Evolutionary conservation across 2,113 vertebrate genomes (phyloP).

Genomic region (Xerus inauris): DNA sequence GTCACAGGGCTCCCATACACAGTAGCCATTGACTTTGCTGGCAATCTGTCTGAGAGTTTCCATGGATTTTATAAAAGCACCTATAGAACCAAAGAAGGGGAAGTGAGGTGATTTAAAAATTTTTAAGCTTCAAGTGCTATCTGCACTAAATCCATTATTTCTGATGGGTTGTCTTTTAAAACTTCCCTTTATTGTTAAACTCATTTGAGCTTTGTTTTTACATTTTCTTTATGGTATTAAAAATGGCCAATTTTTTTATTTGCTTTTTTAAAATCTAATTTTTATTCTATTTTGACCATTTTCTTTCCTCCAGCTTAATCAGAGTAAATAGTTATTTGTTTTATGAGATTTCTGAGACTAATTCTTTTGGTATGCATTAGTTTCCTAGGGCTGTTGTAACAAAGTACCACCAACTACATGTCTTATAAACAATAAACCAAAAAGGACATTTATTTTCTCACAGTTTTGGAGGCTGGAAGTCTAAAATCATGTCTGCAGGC

Average conservation of each 20-base stretch:
- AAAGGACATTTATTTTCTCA: neutral
- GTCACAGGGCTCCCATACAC: conserved; percentile 85
- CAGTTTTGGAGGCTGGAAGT: neutral
- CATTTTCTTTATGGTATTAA: conserved; percentile 28
- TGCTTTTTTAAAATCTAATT: neutral
- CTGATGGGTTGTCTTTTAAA: neutral
- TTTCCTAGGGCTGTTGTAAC: neutral
- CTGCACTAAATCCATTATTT: neutral
- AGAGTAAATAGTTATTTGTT: neutral
- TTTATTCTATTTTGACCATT: conserved; percentile 13
- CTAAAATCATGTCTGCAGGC: neutral
- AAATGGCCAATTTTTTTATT: neutral
- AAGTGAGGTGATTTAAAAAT: conserved; percentile 86
- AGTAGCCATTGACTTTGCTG: conserved; percentile 87
- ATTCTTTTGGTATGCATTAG: neutral
- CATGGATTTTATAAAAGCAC: conserved; percentile 95
- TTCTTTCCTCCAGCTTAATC: neutral
- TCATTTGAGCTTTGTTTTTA: conserved; percentile 1
- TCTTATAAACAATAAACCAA: neutral
- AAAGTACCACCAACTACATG: neutral
- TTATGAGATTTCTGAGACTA: neutral
- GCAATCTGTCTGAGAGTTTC: conserved; percentile 90
- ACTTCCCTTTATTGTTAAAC: neutral
- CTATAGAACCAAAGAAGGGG: conserved; percentile 90
- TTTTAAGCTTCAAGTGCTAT: neutral